phyloP scores from a whole-genome alignment of 2,797 vertebrate genomes.

The Rhynchotus rufescens region DNA sequence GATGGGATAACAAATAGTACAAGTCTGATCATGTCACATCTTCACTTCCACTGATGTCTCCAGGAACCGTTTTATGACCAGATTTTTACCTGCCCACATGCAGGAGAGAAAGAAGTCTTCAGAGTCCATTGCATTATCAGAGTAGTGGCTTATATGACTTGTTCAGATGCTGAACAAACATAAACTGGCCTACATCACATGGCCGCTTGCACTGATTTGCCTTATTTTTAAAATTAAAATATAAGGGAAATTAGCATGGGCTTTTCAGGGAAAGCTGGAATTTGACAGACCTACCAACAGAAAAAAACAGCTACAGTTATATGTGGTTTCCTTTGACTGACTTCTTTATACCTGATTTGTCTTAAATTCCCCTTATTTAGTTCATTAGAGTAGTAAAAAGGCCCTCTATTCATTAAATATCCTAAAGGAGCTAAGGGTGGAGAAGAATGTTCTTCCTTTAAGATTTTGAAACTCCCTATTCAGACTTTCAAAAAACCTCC shows the following conservation, averaged over 20 bases:
- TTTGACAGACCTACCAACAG: neutral
- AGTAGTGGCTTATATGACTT: neutral
- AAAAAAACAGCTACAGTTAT: neutral
- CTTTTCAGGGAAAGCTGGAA: neutral
- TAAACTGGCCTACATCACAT: neutral
- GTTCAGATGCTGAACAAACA: neutral
- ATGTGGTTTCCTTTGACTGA: neutral
- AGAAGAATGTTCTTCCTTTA: neutral
- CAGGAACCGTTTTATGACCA: neutral
- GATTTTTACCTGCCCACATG: neutral
- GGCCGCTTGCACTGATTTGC: neutral
- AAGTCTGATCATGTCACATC: neutral
- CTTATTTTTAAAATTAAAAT: neutral
- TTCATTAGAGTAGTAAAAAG: conserved; percentile 1
- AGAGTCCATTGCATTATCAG: neutral
- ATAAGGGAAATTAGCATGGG: neutral
- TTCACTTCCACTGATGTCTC: neutral
- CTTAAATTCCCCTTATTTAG: neutral
- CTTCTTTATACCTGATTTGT: neutral
- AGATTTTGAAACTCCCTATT: conserved; percentile 36
- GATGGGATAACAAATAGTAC: neutral
- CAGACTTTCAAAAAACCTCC: conserved; percentile 54
- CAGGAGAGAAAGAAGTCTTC: neutral
- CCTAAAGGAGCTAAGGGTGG: neutral
- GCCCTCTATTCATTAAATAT: conserved; percentile 28